These are phyloP conservation scores for Papilio demoleus DNA, from an alignment of 2,888 invertebrate genomes.

Conservation along the genomic window DNA sequence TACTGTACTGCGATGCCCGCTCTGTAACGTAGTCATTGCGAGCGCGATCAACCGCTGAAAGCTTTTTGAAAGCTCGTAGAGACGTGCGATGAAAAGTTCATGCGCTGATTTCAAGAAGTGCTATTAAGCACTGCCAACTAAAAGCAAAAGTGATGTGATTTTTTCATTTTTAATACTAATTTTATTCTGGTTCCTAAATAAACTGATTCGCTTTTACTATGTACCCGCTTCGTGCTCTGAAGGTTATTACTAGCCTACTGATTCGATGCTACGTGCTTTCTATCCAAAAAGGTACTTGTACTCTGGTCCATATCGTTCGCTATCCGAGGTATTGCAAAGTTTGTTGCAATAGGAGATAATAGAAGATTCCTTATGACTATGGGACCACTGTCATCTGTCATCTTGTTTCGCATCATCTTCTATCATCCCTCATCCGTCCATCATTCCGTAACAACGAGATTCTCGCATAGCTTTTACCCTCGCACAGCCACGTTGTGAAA, in stretches of 20 bases:
- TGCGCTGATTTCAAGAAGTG: slow-evolving; percentile 66
- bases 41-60: slow-evolving; percentile 75
- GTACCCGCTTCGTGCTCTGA: neutral
- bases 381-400: no score
- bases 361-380: neutral
- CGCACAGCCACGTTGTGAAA: no score
- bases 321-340: neutral
- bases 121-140: slow-evolving; percentile 60
- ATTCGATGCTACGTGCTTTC: no score
- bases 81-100: slow-evolving; percentile 75
- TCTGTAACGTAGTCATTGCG: slow-evolving; percentile 69
- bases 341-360: neutral
- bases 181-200: neutral
- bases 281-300: no score
- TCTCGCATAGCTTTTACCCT: no score
- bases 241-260: neutral
- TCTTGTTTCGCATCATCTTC: no score
- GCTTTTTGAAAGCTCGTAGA: slow-evolving; percentile 79
- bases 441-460: no score
- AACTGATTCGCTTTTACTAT: neutral
- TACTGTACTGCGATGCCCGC: slow-evolving; percentile 1
- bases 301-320: neutral
- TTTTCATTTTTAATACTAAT: slow-evolving; percentile 35
- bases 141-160: slow-evolving; percentile 57
- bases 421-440: no score